Percentiles rank a stretch among this genome's conserved stretches.
These are phyloP conservation scores for Bactericera cockerelli DNA, from an alignment of 1,140 invertebrate genomes.

Conservation along the genomic window DNA sequence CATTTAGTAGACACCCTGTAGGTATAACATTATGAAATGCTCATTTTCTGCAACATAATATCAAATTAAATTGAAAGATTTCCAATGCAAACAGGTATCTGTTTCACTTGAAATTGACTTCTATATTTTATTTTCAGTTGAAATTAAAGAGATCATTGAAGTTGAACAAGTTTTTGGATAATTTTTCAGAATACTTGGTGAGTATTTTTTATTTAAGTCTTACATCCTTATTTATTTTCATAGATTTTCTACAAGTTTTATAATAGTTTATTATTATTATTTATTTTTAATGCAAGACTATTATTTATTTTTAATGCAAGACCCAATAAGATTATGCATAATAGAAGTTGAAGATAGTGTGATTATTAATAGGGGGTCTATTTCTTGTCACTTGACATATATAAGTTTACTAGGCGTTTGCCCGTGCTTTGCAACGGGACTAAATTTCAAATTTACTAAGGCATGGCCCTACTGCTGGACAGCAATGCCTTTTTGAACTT, in stretches of 20 bases:
- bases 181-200: neutral
- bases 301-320: neutral
- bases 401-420: no score
- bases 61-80: no score
- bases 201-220: neutral
- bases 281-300: no score
- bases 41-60: no score
- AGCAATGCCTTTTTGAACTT: no score
- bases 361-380: neutral
- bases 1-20: no score
- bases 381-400: neutral
- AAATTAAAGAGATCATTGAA: neutral
- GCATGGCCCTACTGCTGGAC: no score
- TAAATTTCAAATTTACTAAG: no score
- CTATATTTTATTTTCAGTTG: neutral
- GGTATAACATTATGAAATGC: no score
- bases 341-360: neutral
- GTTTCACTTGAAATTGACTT: no score
- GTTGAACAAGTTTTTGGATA: conserved; percentile 1
- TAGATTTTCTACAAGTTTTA: neutral
- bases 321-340: neutral
- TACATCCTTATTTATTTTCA: neutral
- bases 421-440: no score
- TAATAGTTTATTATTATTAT: neutral
- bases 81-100: no score